phyloP scores from a whole-genome alignment of 2,797 vertebrate genomes.

The Carcharodon carcharias region DNA sequence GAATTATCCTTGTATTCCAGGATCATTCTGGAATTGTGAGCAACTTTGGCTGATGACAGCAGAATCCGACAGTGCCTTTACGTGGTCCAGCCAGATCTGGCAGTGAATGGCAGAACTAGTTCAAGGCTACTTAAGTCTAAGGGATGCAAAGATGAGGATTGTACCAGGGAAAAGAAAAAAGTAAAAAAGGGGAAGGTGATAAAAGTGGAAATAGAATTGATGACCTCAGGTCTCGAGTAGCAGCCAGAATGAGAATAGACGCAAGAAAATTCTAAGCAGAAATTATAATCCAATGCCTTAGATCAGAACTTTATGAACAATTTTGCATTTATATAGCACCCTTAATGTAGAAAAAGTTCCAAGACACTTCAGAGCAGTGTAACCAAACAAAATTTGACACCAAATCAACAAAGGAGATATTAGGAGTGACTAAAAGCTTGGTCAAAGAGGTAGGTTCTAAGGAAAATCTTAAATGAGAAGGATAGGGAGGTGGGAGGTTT shows the following conservation, averaged over 20 bases:
- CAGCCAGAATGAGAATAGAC: background rate
- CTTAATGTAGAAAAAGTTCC: background rate
- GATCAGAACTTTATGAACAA: background rate
- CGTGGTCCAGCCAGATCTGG: too few relatives aligned
- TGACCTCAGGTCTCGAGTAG: background rate
- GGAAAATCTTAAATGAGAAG: background rate
- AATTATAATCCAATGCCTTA: background rate
- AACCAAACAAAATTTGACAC: background rate
- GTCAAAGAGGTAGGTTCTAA: background rate
- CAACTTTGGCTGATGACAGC: too few relatives aligned
- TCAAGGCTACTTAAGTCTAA: too few relatives aligned
- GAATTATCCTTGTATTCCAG: too few relatives aligned
- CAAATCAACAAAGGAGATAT: background rate
- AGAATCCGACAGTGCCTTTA: too few relatives aligned
- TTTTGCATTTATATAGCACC: background rate
- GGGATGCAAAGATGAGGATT: too few relatives aligned
- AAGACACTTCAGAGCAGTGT: background rate
- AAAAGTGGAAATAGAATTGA: background rate
- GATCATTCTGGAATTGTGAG: too few relatives aligned
- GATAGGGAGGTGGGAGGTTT: background rate
- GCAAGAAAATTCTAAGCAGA: background rate
- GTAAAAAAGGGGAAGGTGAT: too few relatives aligned
- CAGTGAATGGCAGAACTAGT: too few relatives aligned
- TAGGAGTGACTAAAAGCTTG: background rate
- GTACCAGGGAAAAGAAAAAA: background rate